Evolutionary conservation across 92 coral and sea anemone genomes (phyloP).

Genomic region (Siderastrea radians): DNA sequence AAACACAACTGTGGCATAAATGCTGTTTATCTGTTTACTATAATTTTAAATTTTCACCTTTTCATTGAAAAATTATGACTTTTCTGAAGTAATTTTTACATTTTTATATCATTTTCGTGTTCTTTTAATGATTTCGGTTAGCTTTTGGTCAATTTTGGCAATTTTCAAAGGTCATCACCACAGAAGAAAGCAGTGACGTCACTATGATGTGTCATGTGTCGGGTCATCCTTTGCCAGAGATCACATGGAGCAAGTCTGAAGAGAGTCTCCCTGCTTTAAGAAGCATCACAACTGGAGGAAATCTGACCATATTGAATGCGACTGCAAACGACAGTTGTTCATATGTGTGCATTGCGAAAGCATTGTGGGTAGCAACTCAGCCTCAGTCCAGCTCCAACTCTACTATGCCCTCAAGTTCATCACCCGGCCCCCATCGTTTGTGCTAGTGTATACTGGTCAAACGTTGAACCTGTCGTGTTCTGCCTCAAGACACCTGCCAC

Average conservation of each 20-base stretch:
- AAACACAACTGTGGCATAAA: too few relatives aligned
- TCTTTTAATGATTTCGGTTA: too few relatives aligned
- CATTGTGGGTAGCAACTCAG: neutral
- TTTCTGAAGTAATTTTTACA: too few relatives aligned
- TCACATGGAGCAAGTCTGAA: constrained; percentile 22
- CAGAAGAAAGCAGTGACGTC: neutral
- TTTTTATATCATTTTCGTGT: too few relatives aligned
- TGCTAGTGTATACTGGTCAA: neutral
- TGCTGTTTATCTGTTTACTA: too few relatives aligned
- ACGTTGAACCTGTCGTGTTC: constrained; percentile 17
- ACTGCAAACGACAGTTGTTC: constrained; percentile 24
- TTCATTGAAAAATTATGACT: too few relatives aligned
- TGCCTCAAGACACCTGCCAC: neutral
- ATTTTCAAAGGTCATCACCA: too few relatives aligned
- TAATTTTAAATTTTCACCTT: too few relatives aligned
- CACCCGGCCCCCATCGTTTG: neutral
- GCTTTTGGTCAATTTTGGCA: too few relatives aligned
- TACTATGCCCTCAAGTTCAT: neutral
- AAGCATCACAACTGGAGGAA: neutral
- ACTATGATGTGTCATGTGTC: constrained; percentile 8
- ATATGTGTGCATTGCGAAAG: constrained; percentile 47
- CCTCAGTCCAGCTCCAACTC: constrained; percentile 16
- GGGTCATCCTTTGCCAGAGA: neutral
- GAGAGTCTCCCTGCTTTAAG: constrained; percentile 7
- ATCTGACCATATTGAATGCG: constrained; percentile 15